Conservation (phyloP, 2,888 invertebrate species). For the Quadroppia sp. region DNA sequence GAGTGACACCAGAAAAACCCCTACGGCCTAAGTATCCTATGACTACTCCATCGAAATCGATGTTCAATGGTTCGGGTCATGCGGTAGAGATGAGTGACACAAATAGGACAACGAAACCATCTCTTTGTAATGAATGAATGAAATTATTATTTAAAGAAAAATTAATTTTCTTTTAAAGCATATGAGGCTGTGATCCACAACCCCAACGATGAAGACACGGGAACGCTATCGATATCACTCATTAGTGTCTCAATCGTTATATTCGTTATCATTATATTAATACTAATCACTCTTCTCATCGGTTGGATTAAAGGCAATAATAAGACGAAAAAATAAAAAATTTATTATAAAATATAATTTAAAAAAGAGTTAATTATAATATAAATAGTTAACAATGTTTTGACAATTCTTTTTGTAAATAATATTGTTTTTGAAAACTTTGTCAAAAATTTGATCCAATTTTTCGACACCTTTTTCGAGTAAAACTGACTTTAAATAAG, state of each 20-base stretch:
- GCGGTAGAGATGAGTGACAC: not conserved
- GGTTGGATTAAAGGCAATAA: too few relatives aligned
- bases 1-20: not conserved
- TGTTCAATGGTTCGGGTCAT: not conserved
- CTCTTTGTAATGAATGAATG: not conserved
- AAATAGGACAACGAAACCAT: not conserved
- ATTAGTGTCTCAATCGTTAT: not conserved
- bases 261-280: not conserved
- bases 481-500: not conserved
- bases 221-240: not conserved
- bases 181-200: not conserved
- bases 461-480: not conserved
- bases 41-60: not conserved
- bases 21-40: not conserved
- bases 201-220: not conserved
- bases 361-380: not conserved
- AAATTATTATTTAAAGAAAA: too few relatives aligned
- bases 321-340: not conserved
- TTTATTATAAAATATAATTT: too few relatives aligned
- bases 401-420: not conserved
- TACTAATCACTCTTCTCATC: too few relatives aligned
- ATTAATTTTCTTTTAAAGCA: too few relatives aligned
- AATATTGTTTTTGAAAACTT: not conserved
- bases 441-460: not conserved
- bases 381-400: not conserved